These are phyloP conservation scores for Gerosis bhagava DNA, from an alignment of 2,888 invertebrate genomes.

Conservation along the genomic window DNA sequence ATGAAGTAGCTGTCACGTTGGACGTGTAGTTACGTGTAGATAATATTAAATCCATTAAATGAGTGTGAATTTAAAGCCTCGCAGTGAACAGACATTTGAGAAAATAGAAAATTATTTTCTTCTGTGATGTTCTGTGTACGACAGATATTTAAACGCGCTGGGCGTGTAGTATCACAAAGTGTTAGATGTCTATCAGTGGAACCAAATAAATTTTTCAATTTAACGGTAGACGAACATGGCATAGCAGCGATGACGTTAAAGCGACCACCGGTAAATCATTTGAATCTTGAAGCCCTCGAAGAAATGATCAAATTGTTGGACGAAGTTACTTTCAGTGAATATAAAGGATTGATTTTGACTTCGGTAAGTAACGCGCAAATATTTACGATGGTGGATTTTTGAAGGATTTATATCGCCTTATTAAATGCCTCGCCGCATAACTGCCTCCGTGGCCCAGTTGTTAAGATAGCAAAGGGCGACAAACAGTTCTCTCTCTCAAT, in stretches of 20 bases:
- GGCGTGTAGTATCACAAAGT: neutral
- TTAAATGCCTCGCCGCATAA: too few relatives aligned
- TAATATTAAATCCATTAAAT: too few relatives aligned
- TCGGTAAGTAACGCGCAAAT: constrained; percentile 85
- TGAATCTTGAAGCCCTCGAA: constrained; percentile 87
- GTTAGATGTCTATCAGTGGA: neutral
- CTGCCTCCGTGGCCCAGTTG: too few relatives aligned
- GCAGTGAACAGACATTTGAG: too few relatives aligned
- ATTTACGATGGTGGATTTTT: too few relatives aligned
- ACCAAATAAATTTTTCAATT: neutral
- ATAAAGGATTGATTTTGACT: constrained; percentile 88
- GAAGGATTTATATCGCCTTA: too few relatives aligned
- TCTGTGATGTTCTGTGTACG: neutral
- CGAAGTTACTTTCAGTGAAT: constrained; percentile 84
- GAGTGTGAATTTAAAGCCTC: too few relatives aligned
- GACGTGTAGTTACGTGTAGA: too few relatives aligned
- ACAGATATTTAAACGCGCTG: neutral
- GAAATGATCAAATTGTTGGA: constrained; percentile 84
- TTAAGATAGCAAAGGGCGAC: too few relatives aligned
- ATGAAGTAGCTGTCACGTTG: too few relatives aligned
- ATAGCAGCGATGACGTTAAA: constrained; percentile 88
- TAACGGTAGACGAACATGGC: constrained; percentile 68
- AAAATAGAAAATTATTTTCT: too few relatives aligned
- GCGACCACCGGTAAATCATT: constrained; percentile 89
- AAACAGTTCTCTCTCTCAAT: too few relatives aligned